Evolutionary conservation across 53 echinoderm and acorn worm species (phyloP).

Genomic region (Holothuria leucospilota): DNA sequence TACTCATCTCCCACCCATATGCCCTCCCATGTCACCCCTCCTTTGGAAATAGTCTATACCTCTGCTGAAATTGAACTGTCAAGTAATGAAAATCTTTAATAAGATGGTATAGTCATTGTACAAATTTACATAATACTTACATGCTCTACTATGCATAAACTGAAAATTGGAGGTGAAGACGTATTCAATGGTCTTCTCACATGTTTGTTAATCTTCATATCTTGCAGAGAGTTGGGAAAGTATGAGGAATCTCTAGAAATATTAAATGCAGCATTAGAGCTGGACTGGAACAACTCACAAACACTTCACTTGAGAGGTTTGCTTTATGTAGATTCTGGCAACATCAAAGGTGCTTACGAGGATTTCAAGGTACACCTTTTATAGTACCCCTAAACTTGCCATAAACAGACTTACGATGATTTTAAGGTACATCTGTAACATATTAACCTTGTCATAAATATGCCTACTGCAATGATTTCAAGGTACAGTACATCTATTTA

Average conservation of each 20-base stretch:
- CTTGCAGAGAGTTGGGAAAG: slow-evolving; percentile 84
- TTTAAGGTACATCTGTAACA: slow-evolving; percentile 63
- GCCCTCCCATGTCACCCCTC: too few species aligned
- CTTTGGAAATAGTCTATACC: too few species aligned
- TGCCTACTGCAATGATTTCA: slow-evolving; percentile 19
- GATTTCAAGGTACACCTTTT: slow-evolving; percentile 82
- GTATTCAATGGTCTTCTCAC: background rate
- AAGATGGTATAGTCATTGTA: too few species aligned
- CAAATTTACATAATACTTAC: too few species aligned
- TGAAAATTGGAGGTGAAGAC: too few species aligned
- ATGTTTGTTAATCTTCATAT: background rate
- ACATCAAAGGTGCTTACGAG: slow-evolving; percentile 60
- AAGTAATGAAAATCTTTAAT: too few species aligned
- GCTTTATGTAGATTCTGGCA: slow-evolving; percentile 78
- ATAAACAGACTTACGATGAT: slow-evolving; percentile 50
- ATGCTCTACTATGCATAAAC: too few species aligned
- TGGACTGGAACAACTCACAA: slow-evolving; percentile 73
- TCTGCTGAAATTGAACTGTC: too few species aligned
- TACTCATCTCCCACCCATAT: too few species aligned
- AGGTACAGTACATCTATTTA: too few species aligned
- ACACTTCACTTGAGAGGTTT: slow-evolving; percentile 80
- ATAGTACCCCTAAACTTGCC: background rate
- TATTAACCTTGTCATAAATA: background rate
- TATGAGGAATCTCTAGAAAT: slow-evolving; percentile 74
- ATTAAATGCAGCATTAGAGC: slow-evolving; percentile 74